phyloP scores from a whole-genome alignment of 2,797 vertebrate genomes.

The Pseudochromis fuscus region DNA sequence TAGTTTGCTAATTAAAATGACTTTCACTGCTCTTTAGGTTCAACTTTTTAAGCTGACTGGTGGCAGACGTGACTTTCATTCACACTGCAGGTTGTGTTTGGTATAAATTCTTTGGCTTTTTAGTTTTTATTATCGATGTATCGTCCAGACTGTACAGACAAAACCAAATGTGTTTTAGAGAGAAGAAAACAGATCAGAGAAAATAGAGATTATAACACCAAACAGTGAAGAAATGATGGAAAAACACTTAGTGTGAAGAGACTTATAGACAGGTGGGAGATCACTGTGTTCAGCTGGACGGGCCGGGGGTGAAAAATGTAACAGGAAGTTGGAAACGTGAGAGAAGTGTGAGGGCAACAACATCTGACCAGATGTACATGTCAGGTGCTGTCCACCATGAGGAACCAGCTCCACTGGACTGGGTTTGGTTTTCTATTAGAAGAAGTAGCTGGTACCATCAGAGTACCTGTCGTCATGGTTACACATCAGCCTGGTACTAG shows the following conservation, averaged over 20 bases:
- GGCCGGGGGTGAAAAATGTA: constrained; percentile 18
- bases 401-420: too few relatives aligned
- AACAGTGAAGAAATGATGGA: constrained; percentile 6
- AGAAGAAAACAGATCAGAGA: constrained; percentile 75
- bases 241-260: constrained; percentile 16
- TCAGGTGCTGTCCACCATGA: too few relatives aligned
- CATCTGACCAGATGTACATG: neutral
- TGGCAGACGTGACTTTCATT: constrained; percentile 7
- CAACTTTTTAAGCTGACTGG: neutral
- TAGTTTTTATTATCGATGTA: neutral
- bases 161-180: neutral
- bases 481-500: too few relatives aligned
- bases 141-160: neutral
- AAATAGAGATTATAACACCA: constrained; percentile 2
- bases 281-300: neutral
- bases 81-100: neutral
- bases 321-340: constrained; percentile 16
- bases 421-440: too few relatives aligned
- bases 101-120: constrained; percentile 4
- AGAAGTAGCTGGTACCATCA: too few relatives aligned
- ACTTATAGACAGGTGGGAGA: constrained; percentile 12
- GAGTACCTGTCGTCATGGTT: too few relatives aligned
- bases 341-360: neutral
- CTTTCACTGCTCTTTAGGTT: constrained; percentile 1
- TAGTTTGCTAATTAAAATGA: constrained; percentile 22